phyloP scores from a whole-genome alignment of 2,888 invertebrate species.

The Odontocolon sp. region DNA sequence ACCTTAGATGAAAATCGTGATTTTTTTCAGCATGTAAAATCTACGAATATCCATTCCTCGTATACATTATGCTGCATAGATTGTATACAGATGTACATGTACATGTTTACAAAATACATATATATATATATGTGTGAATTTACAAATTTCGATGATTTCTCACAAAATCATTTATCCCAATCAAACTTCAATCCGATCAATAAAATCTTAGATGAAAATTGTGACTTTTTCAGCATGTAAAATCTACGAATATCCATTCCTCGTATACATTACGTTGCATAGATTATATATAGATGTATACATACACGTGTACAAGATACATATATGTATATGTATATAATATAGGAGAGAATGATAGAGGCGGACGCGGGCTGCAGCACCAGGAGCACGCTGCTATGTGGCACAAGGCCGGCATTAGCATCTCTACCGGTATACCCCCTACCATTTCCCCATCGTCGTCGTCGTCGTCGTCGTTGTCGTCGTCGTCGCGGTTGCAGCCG shows the following conservation, averaged over 20 bases:
- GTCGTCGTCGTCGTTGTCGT: constrained; percentile 29
- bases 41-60: too few relatives aligned
- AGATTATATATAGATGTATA: constrained; percentile 22
- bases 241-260: too few relatives aligned
- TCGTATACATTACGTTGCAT: not conserved
- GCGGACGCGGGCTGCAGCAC: constrained; percentile 62
- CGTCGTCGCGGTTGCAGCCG: constrained; percentile 57
- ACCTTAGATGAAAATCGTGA: too few relatives aligned
- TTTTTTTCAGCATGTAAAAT: too few relatives aligned
- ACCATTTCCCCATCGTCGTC: constrained; percentile 67
- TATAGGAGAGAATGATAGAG: constrained; percentile 55
- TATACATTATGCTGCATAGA: not conserved
- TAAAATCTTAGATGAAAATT: too few relatives aligned
- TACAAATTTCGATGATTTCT: too few relatives aligned
- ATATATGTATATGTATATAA: constrained; percentile 33
- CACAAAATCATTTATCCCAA: too few relatives aligned
- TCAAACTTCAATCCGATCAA: too few relatives aligned
- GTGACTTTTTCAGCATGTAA: too few relatives aligned
- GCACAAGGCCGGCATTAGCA: constrained; percentile 81
- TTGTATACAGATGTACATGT: constrained; percentile 25
- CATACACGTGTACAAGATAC: constrained; percentile 46
- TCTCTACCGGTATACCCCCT: constrained; percentile 80
- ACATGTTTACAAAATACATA: constrained; percentile 46
- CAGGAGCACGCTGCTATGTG: constrained; percentile 76
- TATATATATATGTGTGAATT: constrained; percentile 19